These are phyloP conservation scores for Lacerta viridis DNA, from an alignment of 2,797 vertebrate genomes.

Conservation along the genomic window DNA sequence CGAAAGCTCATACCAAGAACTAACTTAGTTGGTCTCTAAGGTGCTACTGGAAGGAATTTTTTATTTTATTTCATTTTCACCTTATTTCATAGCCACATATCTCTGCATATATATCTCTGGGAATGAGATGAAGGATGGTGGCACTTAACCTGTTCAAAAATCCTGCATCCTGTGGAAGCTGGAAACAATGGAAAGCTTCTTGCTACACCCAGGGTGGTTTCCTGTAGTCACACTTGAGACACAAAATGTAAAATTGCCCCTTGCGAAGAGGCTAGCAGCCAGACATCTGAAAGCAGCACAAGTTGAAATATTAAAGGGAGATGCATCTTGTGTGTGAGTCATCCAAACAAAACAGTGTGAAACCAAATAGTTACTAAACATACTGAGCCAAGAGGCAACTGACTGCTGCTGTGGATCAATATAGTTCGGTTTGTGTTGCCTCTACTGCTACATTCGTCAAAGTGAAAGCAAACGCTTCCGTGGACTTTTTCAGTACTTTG, in stretches of 20 bases:
- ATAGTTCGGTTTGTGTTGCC: slow-evolving; percentile 26
- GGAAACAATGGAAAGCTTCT: slow-evolving; percentile 63
- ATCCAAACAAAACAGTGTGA: slow-evolving; percentile 41
- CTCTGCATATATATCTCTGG: background rate
- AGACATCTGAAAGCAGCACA: slow-evolving; percentile 32
- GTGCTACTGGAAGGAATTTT: too few species aligned
- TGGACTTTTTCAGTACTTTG: background rate
- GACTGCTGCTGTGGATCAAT: slow-evolving; percentile 27
- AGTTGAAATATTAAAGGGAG: background rate
- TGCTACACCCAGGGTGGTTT: slow-evolving; percentile 60
- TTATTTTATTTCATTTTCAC: too few species aligned
- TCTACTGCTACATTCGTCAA: slow-evolving; percentile 6
- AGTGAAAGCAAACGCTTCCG: slow-evolving; percentile 33
- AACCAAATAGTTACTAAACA: slow-evolving; percentile 50
- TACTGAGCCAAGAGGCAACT: background rate
- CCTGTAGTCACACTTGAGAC: slow-evolving; percentile 56
- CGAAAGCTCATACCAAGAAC: too few species aligned
- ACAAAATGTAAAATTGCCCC: background rate
- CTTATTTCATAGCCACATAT: background rate
- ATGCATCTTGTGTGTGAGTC: slow-evolving; percentile 38
- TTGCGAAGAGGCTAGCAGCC: slow-evolving; percentile 35
- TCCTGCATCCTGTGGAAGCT: slow-evolving; percentile 55
- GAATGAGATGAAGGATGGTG: background rate
- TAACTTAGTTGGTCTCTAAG: too few species aligned
- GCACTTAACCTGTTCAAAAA: slow-evolving; percentile 30